Evolutionary conservation across 1,140 invertebrate genomes (phyloP), one percentile per base, ranked within the genome.

Genomic region (Drosophila nannoptera): DNA sequence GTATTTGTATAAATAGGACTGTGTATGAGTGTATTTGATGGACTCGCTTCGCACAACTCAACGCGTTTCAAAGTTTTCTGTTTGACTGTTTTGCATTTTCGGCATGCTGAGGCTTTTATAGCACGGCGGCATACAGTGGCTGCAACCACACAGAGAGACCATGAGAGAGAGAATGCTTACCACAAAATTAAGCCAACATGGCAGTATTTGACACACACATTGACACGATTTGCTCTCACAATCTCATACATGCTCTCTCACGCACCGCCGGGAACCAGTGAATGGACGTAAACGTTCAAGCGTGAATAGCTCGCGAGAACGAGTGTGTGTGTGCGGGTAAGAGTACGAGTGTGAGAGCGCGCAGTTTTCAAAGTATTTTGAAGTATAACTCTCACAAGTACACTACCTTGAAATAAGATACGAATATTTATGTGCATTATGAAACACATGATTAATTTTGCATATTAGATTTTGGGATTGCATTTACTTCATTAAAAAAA

Each of bases 61-160:
- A 63, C 81, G 80, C 80, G 73, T 65, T 73, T 71, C 65, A 71
- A 73, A 76, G 70, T 75, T 67, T 73, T 77, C 69, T 77, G 46
- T 48, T 43, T 64, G 70, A 69, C 62, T 82, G 67, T 82, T 82
- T 82, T 75, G 75, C 78, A 75, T 83, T 82, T 76, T 73, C 48
- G 5, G 61, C 29, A 52, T 48, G 60, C 50, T 45, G 56, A 62
- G 45, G 76, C 68, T 84, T 84, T 78, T 84, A 84, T 84, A 83
- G 78, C 59, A 56, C 36, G 48, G 40, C 43, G 38, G 7, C n/a
- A 46, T 45, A 61, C 29, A 40, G 50, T 54, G 53, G 45, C 46
- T 63, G 48, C 48, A 40, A 32, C 54, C 48, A 54, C 33, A 53
- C 22, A 22, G 22, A 54, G 53, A 69, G 61, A 50, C 46, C 33